Base-by-base conservation (phyloP, 2,888 invertebrate species). In the Blomia tropicalis region DNA sequence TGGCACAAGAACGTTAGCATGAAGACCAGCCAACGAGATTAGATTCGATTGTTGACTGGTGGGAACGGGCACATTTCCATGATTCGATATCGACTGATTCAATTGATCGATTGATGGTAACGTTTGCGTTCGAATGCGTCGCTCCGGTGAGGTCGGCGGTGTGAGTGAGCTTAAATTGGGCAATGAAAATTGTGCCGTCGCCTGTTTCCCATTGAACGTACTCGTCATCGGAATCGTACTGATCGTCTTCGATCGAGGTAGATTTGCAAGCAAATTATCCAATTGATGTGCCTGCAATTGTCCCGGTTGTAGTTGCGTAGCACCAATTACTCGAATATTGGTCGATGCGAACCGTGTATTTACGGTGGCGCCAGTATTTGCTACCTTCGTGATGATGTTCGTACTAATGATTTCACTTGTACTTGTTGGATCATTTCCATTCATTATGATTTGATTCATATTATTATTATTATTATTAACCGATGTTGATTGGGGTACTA, bases 71-170 rank as follows among this genome's bases (percentile, higher is more conserved):
- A 17, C 7, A 36, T 7, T 11, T 7, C 17, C 36, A n/a, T n/a
- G n/a, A 17, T 7, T 36, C 17, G 7, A 17, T 36, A 36, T 36
- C 7, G 36, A 36, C 7, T 36, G 36, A 7, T 11, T 11, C 36
- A 36, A 11, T 36, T 36, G 36, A 17, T 36, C 7, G 36, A 17
- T 11, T 36, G 36, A 11, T 11, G 36, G 7, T 7, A 36, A 17
- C 7, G 36, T 36, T 36, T 17, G 36, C 36, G 36, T 11, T 11
- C 36, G 36, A 36, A 17, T n/a, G 7, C 29, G 56, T 19, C 56
- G 56, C 29, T 56, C 56, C 2, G 56, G 56, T 25, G 56, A 56
- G 14, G 56, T 56, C n/a, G 56, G 56, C 23, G 56, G 56, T 23
- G 56, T 56, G 11, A 56, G 23, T 56, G 56, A 56, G 23, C 56